phyloP scores from a whole-genome alignment of 2,797 vertebrate species.

The Psittacula echo region DNA sequence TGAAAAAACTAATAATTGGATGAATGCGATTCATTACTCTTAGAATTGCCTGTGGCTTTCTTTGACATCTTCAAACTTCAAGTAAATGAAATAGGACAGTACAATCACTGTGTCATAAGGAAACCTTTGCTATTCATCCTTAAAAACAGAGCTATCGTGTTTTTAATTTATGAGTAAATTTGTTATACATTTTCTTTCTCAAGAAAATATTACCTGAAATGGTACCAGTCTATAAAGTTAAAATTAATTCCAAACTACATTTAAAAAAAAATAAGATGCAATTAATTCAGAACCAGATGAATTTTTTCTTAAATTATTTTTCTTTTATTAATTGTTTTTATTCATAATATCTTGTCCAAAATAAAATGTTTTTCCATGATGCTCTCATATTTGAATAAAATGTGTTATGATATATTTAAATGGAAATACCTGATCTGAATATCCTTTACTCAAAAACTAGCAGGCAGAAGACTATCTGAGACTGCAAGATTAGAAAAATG shows the following conservation, averaged over 20 bases:
- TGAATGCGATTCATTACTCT: neutral
- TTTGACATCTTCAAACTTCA: neutral
- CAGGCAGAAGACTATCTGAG: neutral
- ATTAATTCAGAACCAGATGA: neutral
- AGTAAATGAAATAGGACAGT: neutral
- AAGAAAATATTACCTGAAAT: neutral
- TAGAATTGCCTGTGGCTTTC: neutral
- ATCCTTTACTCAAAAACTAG: neutral
- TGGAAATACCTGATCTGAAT: neutral
- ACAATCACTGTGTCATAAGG: neutral
- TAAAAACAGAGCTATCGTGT: neutral
- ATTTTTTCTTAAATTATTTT: neutral
- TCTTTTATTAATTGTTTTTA: neutral
- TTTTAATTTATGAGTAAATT: neutral
- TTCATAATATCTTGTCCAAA: neutral
- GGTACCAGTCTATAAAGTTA: neutral
- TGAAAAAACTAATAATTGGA: neutral
- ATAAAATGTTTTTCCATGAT: neutral
- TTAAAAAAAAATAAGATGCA: neutral
- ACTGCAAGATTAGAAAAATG: neutral
- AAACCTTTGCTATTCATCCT: neutral
- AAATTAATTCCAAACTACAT: neutral
- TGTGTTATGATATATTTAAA: neutral
- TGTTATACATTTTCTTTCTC: neutral
- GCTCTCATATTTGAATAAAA: neutral